Conservation (phyloP, 2,113 vertebrate species). For the Poeciliopsis occidentalis region DNA sequence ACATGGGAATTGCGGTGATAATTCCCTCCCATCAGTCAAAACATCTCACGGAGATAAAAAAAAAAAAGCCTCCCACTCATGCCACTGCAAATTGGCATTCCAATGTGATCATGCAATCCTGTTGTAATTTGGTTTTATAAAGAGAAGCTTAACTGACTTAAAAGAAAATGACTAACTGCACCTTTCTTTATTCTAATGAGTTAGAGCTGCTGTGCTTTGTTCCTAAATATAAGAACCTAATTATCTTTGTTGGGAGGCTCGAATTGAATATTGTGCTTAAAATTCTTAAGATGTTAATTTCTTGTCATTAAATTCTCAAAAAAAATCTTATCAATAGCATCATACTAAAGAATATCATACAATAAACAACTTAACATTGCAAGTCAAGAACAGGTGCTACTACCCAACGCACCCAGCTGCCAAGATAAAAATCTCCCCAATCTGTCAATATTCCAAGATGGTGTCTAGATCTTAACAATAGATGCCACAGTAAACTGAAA, state of each 20-base stretch:
- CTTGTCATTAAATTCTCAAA: not conserved
- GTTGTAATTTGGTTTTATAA: not conserved
- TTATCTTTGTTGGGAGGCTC: not conserved
- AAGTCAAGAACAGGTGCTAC: constrained; percentile 5
- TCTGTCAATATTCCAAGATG: constrained; percentile 23
- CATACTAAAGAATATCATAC: not conserved
- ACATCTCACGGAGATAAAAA: constrained; percentile 4
- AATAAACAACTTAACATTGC: constrained; percentile 1
- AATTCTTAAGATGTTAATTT: not conserved
- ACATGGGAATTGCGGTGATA: constrained; percentile 52
- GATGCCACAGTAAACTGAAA: not conserved
- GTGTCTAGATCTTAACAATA: constrained; percentile 21
- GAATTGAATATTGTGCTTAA: too few species aligned
- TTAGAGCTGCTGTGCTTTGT: not conserved
- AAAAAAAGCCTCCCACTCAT: constrained; percentile 5
- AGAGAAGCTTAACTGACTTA: not conserved
- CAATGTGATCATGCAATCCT: not conserved
- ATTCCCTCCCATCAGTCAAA: constrained; percentile 54
- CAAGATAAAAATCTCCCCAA: constrained; percentile 32
- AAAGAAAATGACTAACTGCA: not conserved
- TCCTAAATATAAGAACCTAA: not conserved
- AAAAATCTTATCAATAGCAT: not conserved
- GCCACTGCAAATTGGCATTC: not conserved
- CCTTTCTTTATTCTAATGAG: not conserved
- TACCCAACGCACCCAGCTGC: constrained; percentile 7